These are phyloP conservation scores for Eira barbara DNA, from an alignment of 2,113 vertebrate genomes.

Conservation along the genomic window DNA sequence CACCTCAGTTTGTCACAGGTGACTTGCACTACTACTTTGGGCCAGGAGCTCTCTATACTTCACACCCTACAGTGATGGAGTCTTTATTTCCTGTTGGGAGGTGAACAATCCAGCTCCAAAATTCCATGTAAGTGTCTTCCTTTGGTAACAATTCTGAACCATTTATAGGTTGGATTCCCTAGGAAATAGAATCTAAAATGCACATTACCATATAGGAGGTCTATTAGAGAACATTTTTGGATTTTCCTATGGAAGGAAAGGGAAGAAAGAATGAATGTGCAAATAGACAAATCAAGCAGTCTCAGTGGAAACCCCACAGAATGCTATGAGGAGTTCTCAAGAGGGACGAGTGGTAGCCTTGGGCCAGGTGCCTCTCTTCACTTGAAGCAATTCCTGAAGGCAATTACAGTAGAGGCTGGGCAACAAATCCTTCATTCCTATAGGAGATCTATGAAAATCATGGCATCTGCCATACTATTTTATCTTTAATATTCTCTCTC, in stretches of 20 bases:
- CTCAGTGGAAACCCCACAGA: background rate
- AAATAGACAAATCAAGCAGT: background rate
- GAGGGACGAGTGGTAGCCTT: background rate
- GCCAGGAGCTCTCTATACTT: background rate
- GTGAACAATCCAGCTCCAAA: background rate
- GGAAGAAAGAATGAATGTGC: background rate
- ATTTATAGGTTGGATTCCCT: background rate
- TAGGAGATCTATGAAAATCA: background rate
- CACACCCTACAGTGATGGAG: no score
- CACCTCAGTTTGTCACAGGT: background rate
- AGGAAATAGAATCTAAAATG: background rate
- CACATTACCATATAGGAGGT: background rate
- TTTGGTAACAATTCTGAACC: background rate
- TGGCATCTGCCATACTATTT: background rate
- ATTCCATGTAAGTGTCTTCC: background rate
- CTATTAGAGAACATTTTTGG: background rate
- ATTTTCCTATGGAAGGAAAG: background rate
- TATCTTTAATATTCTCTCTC: background rate
- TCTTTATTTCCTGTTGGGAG: background rate
- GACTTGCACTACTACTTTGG: background rate
- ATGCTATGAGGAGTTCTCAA: background rate
- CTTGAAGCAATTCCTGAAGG: background rate
- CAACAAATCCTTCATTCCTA: background rate
- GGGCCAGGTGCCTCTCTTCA: no score
- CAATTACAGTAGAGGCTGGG: background rate